Evolutionary conservation across 2,797 vertebrate genomes (phyloP).

Genomic region (Ammospiza maritima): DNA sequence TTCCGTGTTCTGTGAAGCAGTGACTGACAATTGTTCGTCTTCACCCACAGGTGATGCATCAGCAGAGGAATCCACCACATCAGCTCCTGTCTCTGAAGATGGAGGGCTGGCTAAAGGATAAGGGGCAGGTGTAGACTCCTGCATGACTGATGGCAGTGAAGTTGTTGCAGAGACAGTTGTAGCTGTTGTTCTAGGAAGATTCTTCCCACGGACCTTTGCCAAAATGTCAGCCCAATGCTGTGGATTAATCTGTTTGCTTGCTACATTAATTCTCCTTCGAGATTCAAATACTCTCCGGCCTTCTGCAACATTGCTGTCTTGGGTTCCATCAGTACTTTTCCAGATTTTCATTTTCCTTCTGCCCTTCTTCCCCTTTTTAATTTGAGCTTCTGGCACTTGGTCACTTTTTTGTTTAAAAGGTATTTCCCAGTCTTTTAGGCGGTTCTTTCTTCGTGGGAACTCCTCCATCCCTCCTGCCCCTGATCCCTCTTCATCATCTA

Average conservation of each 20-base stretch:
- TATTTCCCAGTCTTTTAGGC: conserved; percentile 43
- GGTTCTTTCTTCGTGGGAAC: neutral
- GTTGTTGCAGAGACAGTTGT: neutral
- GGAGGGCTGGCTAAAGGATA: neutral
- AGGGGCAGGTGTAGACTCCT: neutral
- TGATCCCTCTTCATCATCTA: conserved; percentile 81
- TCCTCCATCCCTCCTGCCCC: conserved; percentile 62
- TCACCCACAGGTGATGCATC: conserved; percentile 56
- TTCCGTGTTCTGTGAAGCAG: neutral
- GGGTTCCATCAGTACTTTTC: conserved; percentile 48
- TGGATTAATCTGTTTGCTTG: conserved; percentile 89
- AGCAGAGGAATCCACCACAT: conserved; percentile 71
- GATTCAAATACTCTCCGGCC: conserved; percentile 78
- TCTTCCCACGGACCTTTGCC: conserved; percentile 87
- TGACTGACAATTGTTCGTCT: conserved; percentile 67
- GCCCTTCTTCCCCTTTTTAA: conserved; percentile 66
- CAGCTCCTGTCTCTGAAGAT: neutral
- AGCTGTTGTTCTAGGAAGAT: conserved; percentile 47
- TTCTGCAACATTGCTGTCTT: conserved; percentile 70
- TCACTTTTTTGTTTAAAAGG: conserved; percentile 37
- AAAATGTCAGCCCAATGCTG: conserved; percentile 93
- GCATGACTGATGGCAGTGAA: neutral
- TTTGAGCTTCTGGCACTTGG: neutral
- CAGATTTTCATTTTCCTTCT: conserved; percentile 69
- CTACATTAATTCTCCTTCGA: conserved; percentile 81